phyloP scores from a whole-genome alignment of 2,113 vertebrate genomes.

The Rhynchopsitta pachyrhyncha region DNA sequence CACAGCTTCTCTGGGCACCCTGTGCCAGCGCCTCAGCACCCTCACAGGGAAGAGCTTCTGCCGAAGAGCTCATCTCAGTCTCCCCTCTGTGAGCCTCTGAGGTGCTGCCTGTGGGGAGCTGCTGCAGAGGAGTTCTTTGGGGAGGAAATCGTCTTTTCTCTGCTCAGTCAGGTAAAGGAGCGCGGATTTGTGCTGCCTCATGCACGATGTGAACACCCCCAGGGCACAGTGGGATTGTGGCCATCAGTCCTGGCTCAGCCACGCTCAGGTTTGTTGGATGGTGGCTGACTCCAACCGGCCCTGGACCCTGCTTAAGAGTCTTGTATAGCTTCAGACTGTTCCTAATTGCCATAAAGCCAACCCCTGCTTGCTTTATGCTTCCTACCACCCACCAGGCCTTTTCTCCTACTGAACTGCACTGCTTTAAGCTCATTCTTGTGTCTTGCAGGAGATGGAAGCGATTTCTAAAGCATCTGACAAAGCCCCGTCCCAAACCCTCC shows the following conservation, averaged over 20 bases:
- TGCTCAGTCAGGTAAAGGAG: not conserved
- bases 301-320: not conserved
- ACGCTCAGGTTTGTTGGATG: not conserved
- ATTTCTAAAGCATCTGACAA: not conserved
- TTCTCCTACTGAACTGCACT: not conserved
- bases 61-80: no score
- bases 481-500: not conserved
- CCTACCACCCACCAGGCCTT: not conserved
- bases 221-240: rapidly evolving
- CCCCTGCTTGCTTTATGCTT: not conserved
- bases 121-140: not conserved
- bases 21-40: no score
- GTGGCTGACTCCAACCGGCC: not conserved
- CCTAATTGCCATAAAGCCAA: not conserved
- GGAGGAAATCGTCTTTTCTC: not conserved
- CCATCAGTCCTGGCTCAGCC: not conserved
- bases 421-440: not conserved
- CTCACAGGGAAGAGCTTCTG: no score
- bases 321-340: rapidly evolving
- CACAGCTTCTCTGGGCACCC: no score
- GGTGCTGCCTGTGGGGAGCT: no score
- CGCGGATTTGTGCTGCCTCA: not conserved
- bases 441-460: not conserved
- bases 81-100: no score
- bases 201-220: rapidly evolving